phyloP scores from a whole-genome alignment of 2,113 vertebrate species.

The Myrmecophaga tridactyla region DNA sequence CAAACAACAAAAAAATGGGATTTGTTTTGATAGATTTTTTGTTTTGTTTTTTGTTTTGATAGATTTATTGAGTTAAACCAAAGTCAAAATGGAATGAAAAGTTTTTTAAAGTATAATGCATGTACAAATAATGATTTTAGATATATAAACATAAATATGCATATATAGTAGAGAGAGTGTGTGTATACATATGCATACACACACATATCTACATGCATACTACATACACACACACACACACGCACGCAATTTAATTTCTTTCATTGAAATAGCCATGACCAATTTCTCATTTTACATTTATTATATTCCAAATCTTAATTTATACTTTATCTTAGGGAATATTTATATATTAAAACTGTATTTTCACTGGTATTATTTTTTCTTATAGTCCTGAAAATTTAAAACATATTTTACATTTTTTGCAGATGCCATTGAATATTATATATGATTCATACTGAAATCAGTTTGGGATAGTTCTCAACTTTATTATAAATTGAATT shows the following conservation, averaged over 20 bases:
- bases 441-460: constrained; percentile 18
- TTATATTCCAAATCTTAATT: not conserved
- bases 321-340: not conserved
- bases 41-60: constrained; percentile 21
- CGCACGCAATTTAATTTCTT: constrained; percentile 31
- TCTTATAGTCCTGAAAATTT: not conserved
- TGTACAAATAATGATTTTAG: not conserved
- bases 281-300: constrained; percentile 1
- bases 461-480: not conserved
- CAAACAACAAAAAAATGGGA: not conserved
- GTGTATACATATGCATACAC: not conserved
- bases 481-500: not conserved
- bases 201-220: not conserved
- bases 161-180: not conserved
- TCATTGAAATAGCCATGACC: not conserved
- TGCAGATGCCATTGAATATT: constrained; percentile 1
- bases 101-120: not conserved
- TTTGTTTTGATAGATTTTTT: constrained; percentile 38
- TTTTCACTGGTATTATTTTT: not conserved
- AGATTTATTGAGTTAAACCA: constrained; percentile 29
- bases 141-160: not conserved
- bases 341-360: constrained; percentile 18
- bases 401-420: constrained; percentile 13
- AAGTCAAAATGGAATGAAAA: not conserved
- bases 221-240: not conserved